phyloP scores from a whole-genome alignment of 2,888 invertebrate genomes.

The Acleris laterana region DNA sequence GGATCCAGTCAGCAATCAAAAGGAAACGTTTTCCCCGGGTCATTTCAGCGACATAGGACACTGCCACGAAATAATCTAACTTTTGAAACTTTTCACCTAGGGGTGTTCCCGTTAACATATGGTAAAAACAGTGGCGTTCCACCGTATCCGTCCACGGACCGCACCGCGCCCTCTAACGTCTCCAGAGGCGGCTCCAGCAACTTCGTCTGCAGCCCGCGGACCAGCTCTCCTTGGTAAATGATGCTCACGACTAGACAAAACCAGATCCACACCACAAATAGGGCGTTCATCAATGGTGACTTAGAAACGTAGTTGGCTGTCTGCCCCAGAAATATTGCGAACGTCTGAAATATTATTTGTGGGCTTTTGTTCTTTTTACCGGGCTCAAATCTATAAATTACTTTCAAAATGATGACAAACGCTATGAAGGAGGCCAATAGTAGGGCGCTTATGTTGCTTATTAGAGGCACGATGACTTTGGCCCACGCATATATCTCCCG shows the following conservation, averaged over 20 bases:
- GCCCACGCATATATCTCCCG: too few relatives aligned
- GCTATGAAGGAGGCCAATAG: too few relatives aligned
- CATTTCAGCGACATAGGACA: slow-evolving; percentile 46
- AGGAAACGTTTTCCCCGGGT: slow-evolving; percentile 55
- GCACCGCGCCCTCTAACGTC: slow-evolving; percentile 52
- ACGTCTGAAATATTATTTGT: slow-evolving; percentile 40
- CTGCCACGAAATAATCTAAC: slow-evolving; percentile 43
- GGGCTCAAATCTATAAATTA: slow-evolving; percentile 44
- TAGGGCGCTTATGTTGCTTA: too few relatives aligned
- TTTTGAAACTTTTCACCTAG: slow-evolving; percentile 46
- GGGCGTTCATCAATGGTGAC: slow-evolving; percentile 51
- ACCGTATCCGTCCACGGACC: slow-evolving; percentile 52
- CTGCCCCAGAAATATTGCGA: slow-evolving; percentile 61
- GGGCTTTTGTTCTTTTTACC: neutral
- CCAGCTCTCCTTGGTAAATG: slow-evolving; percentile 61
- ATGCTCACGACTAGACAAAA: slow-evolving; percentile 62
- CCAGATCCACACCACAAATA: slow-evolving; percentile 65
- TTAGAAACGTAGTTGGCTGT: slow-evolving; percentile 50
- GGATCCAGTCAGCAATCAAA: slow-evolving; percentile 46
- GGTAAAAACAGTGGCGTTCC: slow-evolving; percentile 48
- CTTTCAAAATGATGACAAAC: slow-evolving; percentile 34
- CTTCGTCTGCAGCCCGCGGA: slow-evolving; percentile 53
- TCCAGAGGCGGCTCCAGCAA: slow-evolving; percentile 54
- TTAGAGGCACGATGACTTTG: too few relatives aligned
- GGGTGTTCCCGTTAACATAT: slow-evolving; percentile 50